Evolutionary conservation across 64 coral and sea anemone genomes (phyloP).

Genomic region (Montipora sp.): DNA sequence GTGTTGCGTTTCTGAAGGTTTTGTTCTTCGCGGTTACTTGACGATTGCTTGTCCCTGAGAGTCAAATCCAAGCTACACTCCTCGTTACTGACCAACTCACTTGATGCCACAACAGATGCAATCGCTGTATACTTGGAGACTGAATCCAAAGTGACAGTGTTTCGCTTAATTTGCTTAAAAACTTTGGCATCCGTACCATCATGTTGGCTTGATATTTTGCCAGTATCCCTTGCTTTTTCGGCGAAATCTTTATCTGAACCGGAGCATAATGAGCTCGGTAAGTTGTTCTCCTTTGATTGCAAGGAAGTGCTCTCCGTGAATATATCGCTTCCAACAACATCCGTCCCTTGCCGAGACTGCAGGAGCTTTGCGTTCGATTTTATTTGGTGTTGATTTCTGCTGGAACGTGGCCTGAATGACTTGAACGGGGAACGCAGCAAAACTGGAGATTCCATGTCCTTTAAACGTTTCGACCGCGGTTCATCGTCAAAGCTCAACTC

Average conservation of each 20-base stretch:
- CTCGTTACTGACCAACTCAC: background rate
- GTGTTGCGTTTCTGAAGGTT: constrained; percentile 39
- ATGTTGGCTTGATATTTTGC: background rate
- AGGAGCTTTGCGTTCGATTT: background rate
- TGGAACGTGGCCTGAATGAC: background rate
- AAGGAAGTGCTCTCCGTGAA: no score
- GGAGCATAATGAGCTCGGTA: background rate
- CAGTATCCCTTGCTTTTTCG: background rate
- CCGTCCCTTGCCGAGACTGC: background rate
- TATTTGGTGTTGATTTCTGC: background rate
- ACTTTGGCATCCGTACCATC: background rate
- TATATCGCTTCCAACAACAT: background rate
- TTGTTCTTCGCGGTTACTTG: background rate
- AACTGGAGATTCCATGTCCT: background rate
- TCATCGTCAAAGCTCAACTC: constrained; percentile 57
- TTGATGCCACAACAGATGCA: background rate
- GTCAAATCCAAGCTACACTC: background rate
- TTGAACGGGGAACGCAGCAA: constrained; percentile 30
- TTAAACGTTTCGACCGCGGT: constrained; percentile 24
- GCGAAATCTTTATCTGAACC: background rate
- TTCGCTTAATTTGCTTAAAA: background rate
- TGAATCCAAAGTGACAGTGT: constrained; percentile 13
- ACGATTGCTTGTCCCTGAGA: background rate
- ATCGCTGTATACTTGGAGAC: background rate
- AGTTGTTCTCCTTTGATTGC: background rate